A percentile compares a stretch with the other conserved stretches of the same genome.
Evolutionary conservation across 1,140 invertebrate genomes (phyloP).

Genomic region (Bilobella aurantiaca): DNA sequence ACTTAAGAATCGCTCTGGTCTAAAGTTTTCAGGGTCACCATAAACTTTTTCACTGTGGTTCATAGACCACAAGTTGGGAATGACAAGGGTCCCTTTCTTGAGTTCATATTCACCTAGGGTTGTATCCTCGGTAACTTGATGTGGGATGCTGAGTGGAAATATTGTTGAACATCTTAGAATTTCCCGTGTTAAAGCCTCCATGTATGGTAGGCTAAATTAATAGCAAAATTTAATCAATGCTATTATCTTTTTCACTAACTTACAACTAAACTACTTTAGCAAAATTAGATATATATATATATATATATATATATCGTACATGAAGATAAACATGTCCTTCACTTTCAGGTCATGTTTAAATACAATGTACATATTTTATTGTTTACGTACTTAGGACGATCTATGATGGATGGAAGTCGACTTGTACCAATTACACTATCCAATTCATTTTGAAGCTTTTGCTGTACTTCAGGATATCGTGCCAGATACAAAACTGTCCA

Average conservation of each 20-base stretch:
- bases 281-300: too few species aligned
- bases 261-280: too few species aligned
- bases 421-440: slow-evolving; percentile 59
- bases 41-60: slow-evolving; percentile 39
- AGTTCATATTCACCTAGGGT: slow-evolving; percentile 36
- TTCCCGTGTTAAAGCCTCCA: slow-evolving; percentile 20
- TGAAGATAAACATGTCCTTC: too few species aligned
- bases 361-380: too few species aligned
- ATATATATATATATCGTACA: too few species aligned
- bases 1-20: slow-evolving; percentile 43
- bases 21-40: slow-evolving; percentile 41
- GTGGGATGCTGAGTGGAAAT: slow-evolving; percentile 1
- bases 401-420: slow-evolving; percentile 55
- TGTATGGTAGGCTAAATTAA: slow-evolving; percentile 39
- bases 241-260: too few species aligned
- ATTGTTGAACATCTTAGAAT: slow-evolving; percentile 9
- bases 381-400: slow-evolving; percentile 45
- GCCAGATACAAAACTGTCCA: slow-evolving; percentile 13
- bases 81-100: slow-evolving; percentile 38
- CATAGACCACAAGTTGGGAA: slow-evolving; percentile 41
- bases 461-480: slow-evolving; percentile 51
- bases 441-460: slow-evolving; percentile 66
- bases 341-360: too few species aligned
- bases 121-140: slow-evolving; percentile 22
- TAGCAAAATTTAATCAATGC: neutral